Percentiles rank a stretch among this genome's conserved stretches.
Evolutionary conservation across 2,888 invertebrate species (phyloP).

Genomic region (Alentia gelatinosa): DNA sequence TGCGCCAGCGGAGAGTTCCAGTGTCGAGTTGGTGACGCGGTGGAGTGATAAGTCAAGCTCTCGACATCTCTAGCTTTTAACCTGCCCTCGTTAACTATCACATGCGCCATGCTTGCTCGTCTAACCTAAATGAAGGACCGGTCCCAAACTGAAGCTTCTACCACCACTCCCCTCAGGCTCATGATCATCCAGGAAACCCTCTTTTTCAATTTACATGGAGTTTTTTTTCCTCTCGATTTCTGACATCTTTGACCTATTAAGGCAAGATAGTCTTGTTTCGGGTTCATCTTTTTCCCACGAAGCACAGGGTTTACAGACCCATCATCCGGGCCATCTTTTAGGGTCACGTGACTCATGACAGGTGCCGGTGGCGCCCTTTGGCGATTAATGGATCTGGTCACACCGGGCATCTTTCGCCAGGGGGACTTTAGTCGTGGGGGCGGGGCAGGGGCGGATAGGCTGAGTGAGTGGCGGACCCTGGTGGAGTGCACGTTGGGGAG

Average conservation of each 20-base stretch:
- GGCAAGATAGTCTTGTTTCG: background rate
- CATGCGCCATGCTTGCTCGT: background rate
- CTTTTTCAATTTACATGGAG: too few relatives aligned
- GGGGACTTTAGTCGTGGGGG: too few relatives aligned
- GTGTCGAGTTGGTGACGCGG: background rate
- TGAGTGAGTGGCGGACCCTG: too few relatives aligned
- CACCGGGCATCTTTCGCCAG: too few relatives aligned
- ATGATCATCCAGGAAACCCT: too few relatives aligned
- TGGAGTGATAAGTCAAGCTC: background rate
- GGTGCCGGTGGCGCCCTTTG: background rate
- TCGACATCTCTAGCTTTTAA: slow-evolving; percentile 3
- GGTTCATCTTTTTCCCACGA: background rate
- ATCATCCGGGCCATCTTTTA: slow-evolving; percentile 9
- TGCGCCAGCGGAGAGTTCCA: background rate
- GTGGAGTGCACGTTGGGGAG: background rate
- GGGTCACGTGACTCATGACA: slow-evolving; percentile 28
- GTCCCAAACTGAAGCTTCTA: too few relatives aligned
- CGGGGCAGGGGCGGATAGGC: too few relatives aligned
- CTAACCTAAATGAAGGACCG: too few relatives aligned
- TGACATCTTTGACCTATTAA: too few relatives aligned
- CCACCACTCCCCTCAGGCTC: too few relatives aligned
- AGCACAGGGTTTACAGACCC: background rate
- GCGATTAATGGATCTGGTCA: background rate
- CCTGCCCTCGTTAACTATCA: background rate
- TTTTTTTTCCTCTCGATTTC: too few relatives aligned